Conservation (phyloP, 2,113 vertebrate genomes). For the Pionites leucogaster region DNA sequence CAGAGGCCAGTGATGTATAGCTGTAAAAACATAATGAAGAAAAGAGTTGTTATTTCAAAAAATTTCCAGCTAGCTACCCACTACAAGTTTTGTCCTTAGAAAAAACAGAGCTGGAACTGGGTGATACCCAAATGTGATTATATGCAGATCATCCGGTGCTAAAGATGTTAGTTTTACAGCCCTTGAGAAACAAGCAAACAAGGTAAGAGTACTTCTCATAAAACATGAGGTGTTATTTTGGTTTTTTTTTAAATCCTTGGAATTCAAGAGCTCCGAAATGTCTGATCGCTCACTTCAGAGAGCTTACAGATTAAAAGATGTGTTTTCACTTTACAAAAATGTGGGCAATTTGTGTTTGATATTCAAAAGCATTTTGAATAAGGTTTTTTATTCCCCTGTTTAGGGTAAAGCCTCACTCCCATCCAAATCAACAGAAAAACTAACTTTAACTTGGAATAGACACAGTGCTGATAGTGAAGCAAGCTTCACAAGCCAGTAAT, state of each 20-base stretch:
- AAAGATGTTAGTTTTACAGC: constrained; percentile 3
- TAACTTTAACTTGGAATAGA: not conserved
- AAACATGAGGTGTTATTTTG: not conserved
- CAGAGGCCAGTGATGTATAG: not conserved
- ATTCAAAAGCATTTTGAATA: not conserved
- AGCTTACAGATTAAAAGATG: not conserved
- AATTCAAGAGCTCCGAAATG: not conserved
- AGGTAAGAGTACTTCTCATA: not conserved
- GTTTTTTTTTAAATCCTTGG: not conserved
- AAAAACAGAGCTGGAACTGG: not conserved
- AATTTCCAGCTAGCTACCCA: not conserved
- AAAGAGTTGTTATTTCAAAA: not conserved
- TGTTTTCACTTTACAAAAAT: not conserved
- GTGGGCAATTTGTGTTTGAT: not conserved
- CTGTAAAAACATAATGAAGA: not conserved
- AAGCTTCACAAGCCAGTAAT: not conserved
- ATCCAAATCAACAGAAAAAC: not conserved
- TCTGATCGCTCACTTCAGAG: not conserved
- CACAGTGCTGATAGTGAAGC: not conserved
- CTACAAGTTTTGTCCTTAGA: not conserved
- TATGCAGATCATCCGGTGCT: constrained; percentile 1
- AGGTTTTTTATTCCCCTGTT: not conserved
- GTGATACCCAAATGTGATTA: not conserved
- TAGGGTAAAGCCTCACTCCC: not conserved
- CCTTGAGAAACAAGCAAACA: not conserved